A percentile compares a stretch with the other conserved stretches of the same genome.
phyloP scores from a whole-genome alignment of 2,113 vertebrate genomes.

The Pseudonaja textilis region DNA sequence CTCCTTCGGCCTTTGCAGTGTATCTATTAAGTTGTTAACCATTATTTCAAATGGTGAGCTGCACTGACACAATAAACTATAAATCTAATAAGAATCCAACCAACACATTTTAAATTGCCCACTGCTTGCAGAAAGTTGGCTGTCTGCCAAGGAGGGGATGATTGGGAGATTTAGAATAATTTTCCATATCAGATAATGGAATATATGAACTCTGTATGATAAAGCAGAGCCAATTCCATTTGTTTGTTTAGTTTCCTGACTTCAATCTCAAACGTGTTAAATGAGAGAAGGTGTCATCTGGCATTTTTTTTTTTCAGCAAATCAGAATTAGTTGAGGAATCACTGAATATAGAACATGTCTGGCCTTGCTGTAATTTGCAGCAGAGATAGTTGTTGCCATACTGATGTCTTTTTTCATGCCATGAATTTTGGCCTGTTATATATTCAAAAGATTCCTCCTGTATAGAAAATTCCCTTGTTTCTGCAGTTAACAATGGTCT shows the following conservation, averaged over 20 bases:
- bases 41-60: background rate
- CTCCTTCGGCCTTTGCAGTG: constrained; percentile 16
- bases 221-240: constrained; percentile 50
- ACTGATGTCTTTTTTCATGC: constrained; percentile 49
- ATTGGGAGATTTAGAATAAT: background rate
- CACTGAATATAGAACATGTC: constrained; percentile 58
- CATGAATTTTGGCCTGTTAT: constrained; percentile 45
- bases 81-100: background rate
- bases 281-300: constrained; percentile 53
- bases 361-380: constrained; percentile 60
- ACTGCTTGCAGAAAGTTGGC: background rate
- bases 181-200: background rate
- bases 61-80: background rate
- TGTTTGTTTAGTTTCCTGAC: constrained; percentile 59
- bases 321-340: constrained; percentile 55
- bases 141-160: background rate
- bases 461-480: constrained; percentile 37
- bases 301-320: constrained; percentile 56
- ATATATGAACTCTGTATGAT: constrained; percentile 25
- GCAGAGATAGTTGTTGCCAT: constrained; percentile 58
- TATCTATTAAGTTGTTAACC: background rate
- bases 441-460: constrained; percentile 42
- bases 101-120: background rate
- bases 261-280: constrained; percentile 58
- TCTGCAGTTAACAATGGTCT: constrained; percentile 34